Conservation (phyloP, 2,113 vertebrate genomes). For the Chlorodrepanis virens region DNA sequence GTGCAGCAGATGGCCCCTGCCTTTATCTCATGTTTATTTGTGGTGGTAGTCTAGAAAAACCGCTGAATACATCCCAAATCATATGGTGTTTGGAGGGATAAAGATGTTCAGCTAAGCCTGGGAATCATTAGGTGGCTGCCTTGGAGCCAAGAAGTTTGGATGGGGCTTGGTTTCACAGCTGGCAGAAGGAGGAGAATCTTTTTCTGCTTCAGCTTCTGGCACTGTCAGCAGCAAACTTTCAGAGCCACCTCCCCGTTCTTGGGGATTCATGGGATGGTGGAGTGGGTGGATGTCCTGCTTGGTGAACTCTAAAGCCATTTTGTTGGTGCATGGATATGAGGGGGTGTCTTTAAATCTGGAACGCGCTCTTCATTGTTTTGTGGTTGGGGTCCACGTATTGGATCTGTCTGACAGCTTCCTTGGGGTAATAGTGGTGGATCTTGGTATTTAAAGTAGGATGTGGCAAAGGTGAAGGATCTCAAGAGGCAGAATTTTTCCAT, state of each 20-base stretch:
- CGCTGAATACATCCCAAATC: neutral
- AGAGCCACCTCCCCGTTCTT: neutral
- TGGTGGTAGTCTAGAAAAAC: neutral
- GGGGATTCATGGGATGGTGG: neutral
- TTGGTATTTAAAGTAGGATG: neutral
- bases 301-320: neutral
- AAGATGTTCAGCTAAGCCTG: constrained; percentile 8
- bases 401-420: neutral
- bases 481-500: neutral
- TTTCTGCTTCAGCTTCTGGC: neutral
- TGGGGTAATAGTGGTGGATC: neutral
- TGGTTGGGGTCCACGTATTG: neutral
- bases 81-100: neutral
- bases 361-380: neutral
- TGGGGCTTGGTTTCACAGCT: neutral
- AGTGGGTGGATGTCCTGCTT: neutral
- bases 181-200: neutral
- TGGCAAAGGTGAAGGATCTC: neutral
- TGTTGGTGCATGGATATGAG: accelerated
- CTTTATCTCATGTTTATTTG: neutral
- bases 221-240: neutral
- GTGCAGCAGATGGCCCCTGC: neutral
- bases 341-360: neutral
- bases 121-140: constrained; percentile 45
- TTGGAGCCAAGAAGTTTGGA: constrained; percentile 6